A percentile compares a stretch with the other conserved stretches of the same genome.
These are phyloP conservation scores for Nomada fabriciana DNA, from an alignment of 2,888 invertebrate species.

Conservation along the genomic window DNA sequence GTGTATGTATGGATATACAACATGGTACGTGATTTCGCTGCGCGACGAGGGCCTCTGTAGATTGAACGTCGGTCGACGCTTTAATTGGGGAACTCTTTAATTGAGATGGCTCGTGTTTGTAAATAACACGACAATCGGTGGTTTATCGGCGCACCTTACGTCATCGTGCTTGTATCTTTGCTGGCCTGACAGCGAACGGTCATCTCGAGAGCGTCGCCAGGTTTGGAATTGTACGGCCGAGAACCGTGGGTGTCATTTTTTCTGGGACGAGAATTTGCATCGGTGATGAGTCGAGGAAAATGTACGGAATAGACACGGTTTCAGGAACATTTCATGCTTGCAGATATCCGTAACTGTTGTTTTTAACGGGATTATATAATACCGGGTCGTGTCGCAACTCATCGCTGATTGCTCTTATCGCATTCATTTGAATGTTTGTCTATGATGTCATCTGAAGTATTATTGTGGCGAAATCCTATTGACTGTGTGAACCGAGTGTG, in stretches of 20 bases:
- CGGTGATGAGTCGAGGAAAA: neutral
- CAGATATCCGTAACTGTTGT: constrained; percentile 13
- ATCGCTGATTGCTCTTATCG: constrained; percentile 10
- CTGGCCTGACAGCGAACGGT: constrained; percentile 26
- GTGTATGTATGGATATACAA: neutral
- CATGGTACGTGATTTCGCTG: neutral
- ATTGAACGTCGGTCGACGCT: neutral
- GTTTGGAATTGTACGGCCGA: neutral
- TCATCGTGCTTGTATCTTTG: constrained; percentile 39
- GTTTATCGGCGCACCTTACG: constrained; percentile 48
- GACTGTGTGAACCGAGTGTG: neutral
- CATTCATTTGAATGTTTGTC: constrained; percentile 12
- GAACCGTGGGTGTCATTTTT: neutral
- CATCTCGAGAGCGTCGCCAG: neutral
- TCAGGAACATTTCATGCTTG: neutral
- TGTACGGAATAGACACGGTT: constrained; percentile 7
- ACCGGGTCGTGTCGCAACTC: neutral
- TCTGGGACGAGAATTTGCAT: neutral
- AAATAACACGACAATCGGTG: constrained; percentile 13
- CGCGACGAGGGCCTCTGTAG: neutral
- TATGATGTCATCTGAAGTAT: constrained; percentile 7
- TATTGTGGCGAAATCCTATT: neutral
- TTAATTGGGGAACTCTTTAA: neutral
- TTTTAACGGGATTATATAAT: constrained; percentile 14
- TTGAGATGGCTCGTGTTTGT: constrained; percentile 12